Conservation (phyloP, 2,888 invertebrate species). For the Lypha dubia region DNA sequence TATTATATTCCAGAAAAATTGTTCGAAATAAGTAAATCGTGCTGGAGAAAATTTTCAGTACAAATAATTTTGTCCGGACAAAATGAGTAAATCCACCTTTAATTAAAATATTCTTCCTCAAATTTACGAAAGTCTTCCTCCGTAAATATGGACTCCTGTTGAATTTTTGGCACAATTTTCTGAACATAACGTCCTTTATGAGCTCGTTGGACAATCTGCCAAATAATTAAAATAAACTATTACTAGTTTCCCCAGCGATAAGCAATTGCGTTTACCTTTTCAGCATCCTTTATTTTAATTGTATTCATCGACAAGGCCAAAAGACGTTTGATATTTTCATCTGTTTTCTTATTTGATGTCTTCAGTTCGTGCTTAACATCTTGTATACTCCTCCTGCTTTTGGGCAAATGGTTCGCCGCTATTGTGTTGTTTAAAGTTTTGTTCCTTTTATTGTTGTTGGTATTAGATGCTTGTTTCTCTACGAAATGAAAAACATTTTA, state of each 20-base stretch:
- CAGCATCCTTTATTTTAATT: slow-evolving; percentile 61
- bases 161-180: slow-evolving; percentile 57
- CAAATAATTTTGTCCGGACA: too few relatives aligned
- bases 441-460: slow-evolving; percentile 11
- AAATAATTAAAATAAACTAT: not conserved
- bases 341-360: slow-evolving; percentile 58
- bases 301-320: slow-evolving; percentile 72
- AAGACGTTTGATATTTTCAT: slow-evolving; percentile 70
- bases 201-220: slow-evolving; percentile 70
- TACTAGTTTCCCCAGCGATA: not conserved
- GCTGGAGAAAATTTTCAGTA: too few relatives aligned
- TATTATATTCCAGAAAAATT: too few relatives aligned
- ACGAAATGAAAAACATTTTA: not conserved
- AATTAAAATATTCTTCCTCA: slow-evolving; percentile 72
- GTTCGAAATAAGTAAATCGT: too few relatives aligned
- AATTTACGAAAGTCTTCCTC: slow-evolving; percentile 74
- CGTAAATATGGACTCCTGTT: slow-evolving; percentile 72
- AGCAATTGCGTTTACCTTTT: slow-evolving; percentile 57
- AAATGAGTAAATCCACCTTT: too few relatives aligned
- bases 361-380: slow-evolving; percentile 65
- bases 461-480: slow-evolving; percentile 52
- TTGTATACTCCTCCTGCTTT: slow-evolving; percentile 59
- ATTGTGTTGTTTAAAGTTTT: slow-evolving; percentile 12
- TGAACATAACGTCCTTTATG: slow-evolving; percentile 69
- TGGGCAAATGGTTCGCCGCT: not conserved